phyloP scores from a whole-genome alignment of 2,797 vertebrate species.

The Botia almorhae region DNA sequence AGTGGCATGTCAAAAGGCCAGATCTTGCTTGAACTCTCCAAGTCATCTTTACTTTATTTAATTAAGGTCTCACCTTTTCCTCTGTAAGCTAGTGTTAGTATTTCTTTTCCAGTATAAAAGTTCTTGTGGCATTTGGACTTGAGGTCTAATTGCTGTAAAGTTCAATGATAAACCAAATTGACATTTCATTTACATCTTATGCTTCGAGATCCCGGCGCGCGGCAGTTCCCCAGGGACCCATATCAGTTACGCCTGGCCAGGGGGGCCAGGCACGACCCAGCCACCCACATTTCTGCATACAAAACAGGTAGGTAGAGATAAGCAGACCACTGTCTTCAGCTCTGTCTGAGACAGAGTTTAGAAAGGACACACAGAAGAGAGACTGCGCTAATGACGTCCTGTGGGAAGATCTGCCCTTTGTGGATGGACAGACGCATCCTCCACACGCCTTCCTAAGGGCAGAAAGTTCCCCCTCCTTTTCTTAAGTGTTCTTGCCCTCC shows the following conservation, averaged over 20 bases:
- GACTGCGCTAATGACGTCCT: constrained; percentile 52
- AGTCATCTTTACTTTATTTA: constrained; percentile 24
- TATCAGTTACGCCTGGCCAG: not conserved
- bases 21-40: not conserved
- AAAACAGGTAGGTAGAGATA: constrained; percentile 17
- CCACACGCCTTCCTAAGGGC: constrained; percentile 3
- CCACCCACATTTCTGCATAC: constrained; percentile 22
- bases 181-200: constrained; percentile 55
- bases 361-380: constrained; percentile 38
- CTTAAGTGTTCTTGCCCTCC: not conserved
- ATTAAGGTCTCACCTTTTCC: constrained; percentile 8
- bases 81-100: not conserved
- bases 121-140: constrained; percentile 25
- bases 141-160: constrained; percentile 46
- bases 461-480: not conserved
- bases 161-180: constrained; percentile 49
- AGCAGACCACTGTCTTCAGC: not conserved
- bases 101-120: constrained; percentile 26
- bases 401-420: constrained; percentile 58
- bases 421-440: constrained; percentile 14
- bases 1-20: constrained; percentile 4
- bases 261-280: constrained; percentile 18
- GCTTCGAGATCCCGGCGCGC: not conserved
- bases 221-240: not conserved
- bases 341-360: constrained; percentile 23